Evolutionary conservation across 2,113 vertebrate genomes (phyloP).

Genomic region (Hippoglossus stenolepis): DNA sequence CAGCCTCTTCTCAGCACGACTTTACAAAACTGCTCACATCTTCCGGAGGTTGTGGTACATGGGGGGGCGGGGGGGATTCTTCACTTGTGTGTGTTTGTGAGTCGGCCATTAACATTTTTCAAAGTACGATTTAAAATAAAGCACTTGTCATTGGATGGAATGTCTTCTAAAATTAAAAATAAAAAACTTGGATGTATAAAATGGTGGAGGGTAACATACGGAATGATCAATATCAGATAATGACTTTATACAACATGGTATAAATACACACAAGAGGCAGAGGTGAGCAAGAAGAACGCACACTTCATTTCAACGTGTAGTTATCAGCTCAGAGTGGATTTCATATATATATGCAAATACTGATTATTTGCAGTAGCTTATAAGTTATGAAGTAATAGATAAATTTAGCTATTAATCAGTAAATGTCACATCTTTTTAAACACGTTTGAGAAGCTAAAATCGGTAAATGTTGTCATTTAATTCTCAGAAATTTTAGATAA

Average conservation of each 20-base stretch:
- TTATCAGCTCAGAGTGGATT: not conserved
- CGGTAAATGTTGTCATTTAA: not conserved
- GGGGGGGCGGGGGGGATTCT: conserved; percentile 17
- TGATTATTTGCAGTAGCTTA: conserved; percentile 3
- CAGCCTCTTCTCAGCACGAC: conserved; percentile 24
- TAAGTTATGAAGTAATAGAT: not conserved
- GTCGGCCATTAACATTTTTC: not conserved
- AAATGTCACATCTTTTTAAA: not conserved
- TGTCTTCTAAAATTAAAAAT: conserved; percentile 15
- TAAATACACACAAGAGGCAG: conserved; percentile 45
- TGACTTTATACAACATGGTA: conserved; percentile 56
- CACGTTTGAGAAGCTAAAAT: too few relatives aligned
- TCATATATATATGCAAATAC: not conserved
- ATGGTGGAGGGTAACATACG: conserved; percentile 6
- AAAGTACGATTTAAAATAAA: conserved; percentile 34
- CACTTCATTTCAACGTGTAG: not conserved
- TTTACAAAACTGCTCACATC: conserved; percentile 49
- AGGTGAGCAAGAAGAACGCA: conserved; percentile 5
- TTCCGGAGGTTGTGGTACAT: conserved; percentile 12
- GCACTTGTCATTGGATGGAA: conserved; percentile 25
- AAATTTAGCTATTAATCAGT: not conserved
- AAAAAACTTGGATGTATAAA: conserved; percentile 15
- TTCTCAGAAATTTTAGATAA: not conserved
- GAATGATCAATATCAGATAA: conserved; percentile 22
- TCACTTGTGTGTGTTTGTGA: conserved; percentile 5